phyloP scores from a whole-genome alignment of 2,797 vertebrate species.

The Pampus argenteus region DNA sequence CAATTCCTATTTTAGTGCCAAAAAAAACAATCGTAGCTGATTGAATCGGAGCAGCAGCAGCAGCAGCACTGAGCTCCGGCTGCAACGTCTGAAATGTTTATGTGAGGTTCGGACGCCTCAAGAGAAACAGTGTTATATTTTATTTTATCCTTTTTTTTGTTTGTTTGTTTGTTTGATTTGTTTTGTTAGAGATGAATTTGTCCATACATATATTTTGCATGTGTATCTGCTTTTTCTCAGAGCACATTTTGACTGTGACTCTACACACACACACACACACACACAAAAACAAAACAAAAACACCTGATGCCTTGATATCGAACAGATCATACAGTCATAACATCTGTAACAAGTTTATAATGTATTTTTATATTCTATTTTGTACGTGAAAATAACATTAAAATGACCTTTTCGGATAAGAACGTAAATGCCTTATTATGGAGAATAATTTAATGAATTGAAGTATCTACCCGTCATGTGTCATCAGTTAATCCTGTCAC shows the following conservation, averaged over 20 bases:
- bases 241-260: conserved; percentile 26
- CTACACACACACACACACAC: conserved; percentile 55
- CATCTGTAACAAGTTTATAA: conserved; percentile 86
- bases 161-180: conserved; percentile 48
- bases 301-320: conserved; percentile 74
- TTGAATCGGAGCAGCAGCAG: conserved; percentile 48
- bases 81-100: conserved; percentile 45
- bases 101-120: conserved; percentile 43
- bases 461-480: conserved; percentile 42
- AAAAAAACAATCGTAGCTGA: conserved; percentile 19
- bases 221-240: conserved; percentile 61
- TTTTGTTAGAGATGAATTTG: conserved; percentile 61
- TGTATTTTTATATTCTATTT: conserved; percentile 91
- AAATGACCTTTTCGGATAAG: conserved; percentile 85
- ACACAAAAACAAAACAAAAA: conserved; percentile 29
- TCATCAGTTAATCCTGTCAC: conserved; percentile 41
- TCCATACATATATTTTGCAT: conserved; percentile 66
- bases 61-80: conserved; percentile 25
- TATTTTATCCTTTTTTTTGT: conserved; percentile 34
- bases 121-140: conserved; percentile 72
- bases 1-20: conserved; percentile 50
- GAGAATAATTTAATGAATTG: conserved; percentile 65
- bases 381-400: conserved; percentile 88
- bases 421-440: conserved; percentile 83
- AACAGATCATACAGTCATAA: conserved; percentile 73